Conservation (phyloP, 2,888 invertebrate species). For the Mythimna ferrago region DNA sequence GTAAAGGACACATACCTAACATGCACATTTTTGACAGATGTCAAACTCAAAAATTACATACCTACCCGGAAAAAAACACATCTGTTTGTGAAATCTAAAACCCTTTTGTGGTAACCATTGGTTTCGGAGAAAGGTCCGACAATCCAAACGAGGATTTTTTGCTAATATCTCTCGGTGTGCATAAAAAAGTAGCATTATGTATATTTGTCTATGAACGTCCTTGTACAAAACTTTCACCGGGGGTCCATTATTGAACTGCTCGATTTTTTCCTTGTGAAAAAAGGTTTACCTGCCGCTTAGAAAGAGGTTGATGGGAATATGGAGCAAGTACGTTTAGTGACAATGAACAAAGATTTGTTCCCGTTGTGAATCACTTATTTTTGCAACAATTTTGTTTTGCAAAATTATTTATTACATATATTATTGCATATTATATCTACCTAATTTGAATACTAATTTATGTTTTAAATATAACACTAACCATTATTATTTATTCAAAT, state of each 20-base stretch:
- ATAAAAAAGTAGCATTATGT: slow-evolving; percentile 79
- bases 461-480: not conserved
- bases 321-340: slow-evolving; percentile 64
- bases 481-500: slow-evolving; percentile 1
- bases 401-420: not conserved
- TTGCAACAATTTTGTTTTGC: slow-evolving; percentile 6
- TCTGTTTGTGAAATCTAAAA: slow-evolving; percentile 87
- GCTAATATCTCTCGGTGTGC: slow-evolving; percentile 67
- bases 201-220: slow-evolving; percentile 75
- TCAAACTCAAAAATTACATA: slow-evolving; percentile 59
- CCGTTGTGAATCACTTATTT: slow-evolving; percentile 35
- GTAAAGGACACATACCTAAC: slow-evolving; percentile 33
- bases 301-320: slow-evolving; percentile 78
- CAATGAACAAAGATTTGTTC: slow-evolving; percentile 19
- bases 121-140: slow-evolving; percentile 76
- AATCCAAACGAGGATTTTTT: slow-evolving; percentile 78
- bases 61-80: slow-evolving; percentile 70
- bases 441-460: too few species aligned
- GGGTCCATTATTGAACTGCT: slow-evolving; percentile 70
- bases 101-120: slow-evolving; percentile 83
- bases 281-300: slow-evolving; percentile 70
- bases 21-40: slow-evolving; percentile 54
- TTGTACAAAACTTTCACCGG: slow-evolving; percentile 86
- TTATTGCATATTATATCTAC: not conserved
- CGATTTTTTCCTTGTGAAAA: slow-evolving; percentile 66